Conservation (phyloP, 2,113 vertebrate genomes). For the Otocyon megalotis region DNA sequence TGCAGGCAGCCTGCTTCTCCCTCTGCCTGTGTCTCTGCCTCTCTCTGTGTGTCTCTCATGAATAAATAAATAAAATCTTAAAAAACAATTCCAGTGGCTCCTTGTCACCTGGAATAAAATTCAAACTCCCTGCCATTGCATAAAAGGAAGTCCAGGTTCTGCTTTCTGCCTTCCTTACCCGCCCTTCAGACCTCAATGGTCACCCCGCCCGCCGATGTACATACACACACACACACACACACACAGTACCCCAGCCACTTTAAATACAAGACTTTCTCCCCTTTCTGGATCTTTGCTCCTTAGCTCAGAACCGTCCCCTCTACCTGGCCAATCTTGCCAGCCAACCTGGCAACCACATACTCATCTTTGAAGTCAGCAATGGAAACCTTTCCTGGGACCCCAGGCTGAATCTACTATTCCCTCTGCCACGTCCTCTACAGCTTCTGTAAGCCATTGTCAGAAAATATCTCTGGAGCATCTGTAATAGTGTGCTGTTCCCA, state of each 20-base stretch:
- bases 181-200: neutral
- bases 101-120: conserved; percentile 42
- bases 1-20: too few relatives aligned
- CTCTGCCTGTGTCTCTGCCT: too few relatives aligned
- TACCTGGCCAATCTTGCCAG: neutral
- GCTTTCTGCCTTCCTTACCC: neutral
- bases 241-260: neutral
- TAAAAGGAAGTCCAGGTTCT: neutral
- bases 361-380: conserved; percentile 52
- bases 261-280: neutral
- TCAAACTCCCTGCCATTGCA: neutral
- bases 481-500: neutral
- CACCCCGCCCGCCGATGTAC: neutral
- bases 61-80: too few relatives aligned
- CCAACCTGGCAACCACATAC: neutral
- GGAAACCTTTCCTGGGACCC: conserved; percentile 41
- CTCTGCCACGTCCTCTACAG: neutral
- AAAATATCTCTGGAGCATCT: conserved; percentile 17
- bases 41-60: too few relatives aligned
- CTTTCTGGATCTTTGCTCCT: conserved; percentile 35
- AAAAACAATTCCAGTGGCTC: neutral
- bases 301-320: conserved; percentile 10
- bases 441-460: neutral
- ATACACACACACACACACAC: neutral
- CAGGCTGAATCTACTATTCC: neutral